These are phyloP conservation scores for Microtus agrestis DNA, from an alignment of 2,797 vertebrate genomes.

Conservation along the genomic window DNA sequence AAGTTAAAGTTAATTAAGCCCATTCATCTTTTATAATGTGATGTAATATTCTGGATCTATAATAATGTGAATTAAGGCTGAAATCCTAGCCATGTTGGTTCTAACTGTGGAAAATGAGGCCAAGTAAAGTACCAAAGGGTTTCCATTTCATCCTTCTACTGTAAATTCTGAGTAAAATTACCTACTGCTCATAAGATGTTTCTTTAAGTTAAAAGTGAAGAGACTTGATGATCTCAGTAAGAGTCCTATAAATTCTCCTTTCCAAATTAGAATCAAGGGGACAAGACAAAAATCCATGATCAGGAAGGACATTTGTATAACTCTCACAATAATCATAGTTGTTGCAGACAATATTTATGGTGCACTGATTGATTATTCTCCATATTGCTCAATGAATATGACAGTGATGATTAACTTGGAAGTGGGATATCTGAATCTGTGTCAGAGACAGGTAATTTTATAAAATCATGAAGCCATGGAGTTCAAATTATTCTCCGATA, in stretches of 20 bases:
- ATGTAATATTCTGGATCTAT: not conserved
- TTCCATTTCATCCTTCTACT: not conserved
- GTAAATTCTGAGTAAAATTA: not conserved
- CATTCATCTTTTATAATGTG: not conserved
- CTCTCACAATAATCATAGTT: not conserved
- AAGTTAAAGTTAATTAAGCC: not conserved
- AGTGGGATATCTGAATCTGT: not conserved
- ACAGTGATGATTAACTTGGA: not conserved
- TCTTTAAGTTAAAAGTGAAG: not conserved
- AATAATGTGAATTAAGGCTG: not conserved
- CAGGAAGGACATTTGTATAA: not conserved
- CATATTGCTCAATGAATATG: not conserved
- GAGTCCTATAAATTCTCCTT: not conserved
- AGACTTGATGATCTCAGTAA: not conserved
- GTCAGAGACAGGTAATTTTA: not conserved
- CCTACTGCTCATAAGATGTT: not conserved
- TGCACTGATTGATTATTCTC: not conserved
- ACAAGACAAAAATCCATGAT: not conserved
- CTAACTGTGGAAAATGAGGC: not conserved
- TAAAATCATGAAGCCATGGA: not conserved
- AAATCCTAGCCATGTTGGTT: not conserved
- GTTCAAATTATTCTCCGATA: not conserved
- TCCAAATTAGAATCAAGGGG: not conserved
- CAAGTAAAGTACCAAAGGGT: accelerated
- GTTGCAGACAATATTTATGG: not conserved